Evolutionary conservation across 2,797 vertebrate species (phyloP).

Genomic region (Scarus forsteni): DNA sequence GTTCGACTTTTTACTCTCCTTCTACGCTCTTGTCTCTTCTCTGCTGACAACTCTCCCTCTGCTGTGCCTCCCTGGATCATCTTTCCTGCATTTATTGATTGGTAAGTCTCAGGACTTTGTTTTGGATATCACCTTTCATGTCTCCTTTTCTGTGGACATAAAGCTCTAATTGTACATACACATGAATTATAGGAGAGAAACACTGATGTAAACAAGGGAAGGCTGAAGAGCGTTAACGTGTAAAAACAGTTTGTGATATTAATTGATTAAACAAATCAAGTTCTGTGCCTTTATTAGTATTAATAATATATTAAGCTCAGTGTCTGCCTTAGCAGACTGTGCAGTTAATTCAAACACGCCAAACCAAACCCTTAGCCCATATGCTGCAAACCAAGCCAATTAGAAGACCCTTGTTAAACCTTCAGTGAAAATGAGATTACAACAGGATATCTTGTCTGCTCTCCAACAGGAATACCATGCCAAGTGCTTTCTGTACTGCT

Average conservation of each 20-base stretch:
- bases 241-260: background rate
- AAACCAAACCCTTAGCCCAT: conserved; percentile 19
- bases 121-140: background rate
- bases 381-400: conserved; percentile 33
- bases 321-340: background rate
- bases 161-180: background rate
- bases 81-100: background rate
- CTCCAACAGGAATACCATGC: background rate
- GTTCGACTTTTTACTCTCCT: conserved; percentile 3
- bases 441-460: conserved; percentile 2
- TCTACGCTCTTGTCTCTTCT: background rate
- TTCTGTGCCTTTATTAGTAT: background rate
- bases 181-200: background rate
- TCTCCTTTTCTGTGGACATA: background rate
- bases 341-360: background rate
- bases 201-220: background rate
- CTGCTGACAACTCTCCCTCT: background rate
- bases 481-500: conserved; percentile 5
- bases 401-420: conserved; percentile 43
- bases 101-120: background rate
- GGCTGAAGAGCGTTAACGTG: background rate
- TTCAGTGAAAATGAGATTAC: conserved; percentile 26
- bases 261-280: background rate
- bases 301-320: background rate
- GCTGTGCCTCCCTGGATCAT: background rate